Evolutionary conservation across 2,113 vertebrate genomes (phyloP).

Genomic region (Alosa alosa): DNA sequence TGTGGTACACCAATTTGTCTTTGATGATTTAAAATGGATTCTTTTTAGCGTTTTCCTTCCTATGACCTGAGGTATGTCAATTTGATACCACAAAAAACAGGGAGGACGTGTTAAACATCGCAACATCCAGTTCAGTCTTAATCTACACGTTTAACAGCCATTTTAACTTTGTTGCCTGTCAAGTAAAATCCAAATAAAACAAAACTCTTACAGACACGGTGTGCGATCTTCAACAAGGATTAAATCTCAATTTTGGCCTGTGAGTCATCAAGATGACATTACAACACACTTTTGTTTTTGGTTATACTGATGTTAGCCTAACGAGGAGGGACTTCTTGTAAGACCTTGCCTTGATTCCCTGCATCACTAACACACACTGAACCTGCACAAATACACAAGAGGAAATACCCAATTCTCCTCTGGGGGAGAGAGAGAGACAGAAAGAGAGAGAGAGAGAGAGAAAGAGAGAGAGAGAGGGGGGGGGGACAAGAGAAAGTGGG

Average conservation of each 20-base stretch:
- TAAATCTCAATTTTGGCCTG: constrained; percentile 46
- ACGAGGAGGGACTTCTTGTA: background rate
- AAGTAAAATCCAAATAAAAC: background rate
- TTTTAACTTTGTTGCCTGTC: background rate
- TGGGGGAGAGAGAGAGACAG: constrained; percentile 13
- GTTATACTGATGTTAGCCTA: background rate
- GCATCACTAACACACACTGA: background rate
- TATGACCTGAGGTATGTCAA: constrained; percentile 38
- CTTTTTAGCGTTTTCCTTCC: background rate
- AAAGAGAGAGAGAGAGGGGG: background rate
- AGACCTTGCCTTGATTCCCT: background rate
- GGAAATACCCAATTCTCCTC: constrained; percentile 23
- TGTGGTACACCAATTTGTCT: background rate
- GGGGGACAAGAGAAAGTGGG: constrained; percentile 3
- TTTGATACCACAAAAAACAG: constrained; percentile 27
- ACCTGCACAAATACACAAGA: background rate
- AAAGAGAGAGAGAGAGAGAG: background rate
- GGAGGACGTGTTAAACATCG: background rate
- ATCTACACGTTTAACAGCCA: background rate
- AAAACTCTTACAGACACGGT: background rate
- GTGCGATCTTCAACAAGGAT: background rate
- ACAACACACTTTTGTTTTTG: background rate
- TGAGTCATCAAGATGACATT: constrained; percentile 32
- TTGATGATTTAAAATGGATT: background rate
- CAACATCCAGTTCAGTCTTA: background rate